Evolutionary conservation across 1,140 invertebrate genomes (phyloP).

Genomic region (Paraescarpia echinospica): DNA sequence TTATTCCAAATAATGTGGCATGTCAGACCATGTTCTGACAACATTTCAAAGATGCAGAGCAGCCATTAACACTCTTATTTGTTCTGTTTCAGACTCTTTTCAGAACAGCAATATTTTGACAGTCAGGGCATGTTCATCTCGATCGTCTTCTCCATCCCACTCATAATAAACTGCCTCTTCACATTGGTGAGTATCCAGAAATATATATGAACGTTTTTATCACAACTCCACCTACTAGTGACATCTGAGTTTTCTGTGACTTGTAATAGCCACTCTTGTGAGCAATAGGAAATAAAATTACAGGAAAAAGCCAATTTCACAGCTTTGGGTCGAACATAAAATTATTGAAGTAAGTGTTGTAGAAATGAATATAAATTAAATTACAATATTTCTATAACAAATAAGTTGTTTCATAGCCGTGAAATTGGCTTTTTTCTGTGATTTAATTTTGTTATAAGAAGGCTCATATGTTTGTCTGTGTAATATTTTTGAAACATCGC

Average conservation of each 20-base stretch:
- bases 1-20: background rate
- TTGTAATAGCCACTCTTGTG: background rate
- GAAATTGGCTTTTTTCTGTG: no score
- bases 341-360: no score
- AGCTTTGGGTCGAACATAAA: no score
- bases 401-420: no score
- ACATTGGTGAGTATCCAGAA: constrained; percentile 77
- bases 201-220: background rate
- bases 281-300: background rate
- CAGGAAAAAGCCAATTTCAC: no score
- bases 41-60: background rate
- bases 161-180: constrained; percentile 86
- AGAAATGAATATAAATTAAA: no score
- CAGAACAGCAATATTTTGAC: constrained; percentile 89
- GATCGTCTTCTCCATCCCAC: constrained; percentile 84
- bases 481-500: no score
- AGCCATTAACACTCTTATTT: constrained; percentile 17
- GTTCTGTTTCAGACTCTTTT: constrained; percentile 68
- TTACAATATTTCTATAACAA: no score
- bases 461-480: no score
- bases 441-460: no score
- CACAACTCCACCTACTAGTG: background rate
- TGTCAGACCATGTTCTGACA: no score
- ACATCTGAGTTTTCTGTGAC: background rate
- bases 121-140: constrained; percentile 90